Conservation (phyloP, 2,888 invertebrate species). For the Aphodius granarius region DNA sequence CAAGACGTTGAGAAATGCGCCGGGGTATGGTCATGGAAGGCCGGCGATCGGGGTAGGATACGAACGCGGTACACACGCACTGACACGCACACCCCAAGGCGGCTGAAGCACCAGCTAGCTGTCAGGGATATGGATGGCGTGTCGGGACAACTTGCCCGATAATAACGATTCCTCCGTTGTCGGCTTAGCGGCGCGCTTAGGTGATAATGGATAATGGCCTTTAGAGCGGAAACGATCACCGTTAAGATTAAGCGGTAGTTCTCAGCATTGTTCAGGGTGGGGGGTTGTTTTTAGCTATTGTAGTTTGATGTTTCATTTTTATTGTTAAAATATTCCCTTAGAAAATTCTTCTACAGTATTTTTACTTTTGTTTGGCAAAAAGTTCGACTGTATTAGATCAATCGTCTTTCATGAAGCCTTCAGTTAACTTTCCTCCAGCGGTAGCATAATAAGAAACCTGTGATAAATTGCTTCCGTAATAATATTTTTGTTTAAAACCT, state of each 20-base stretch:
- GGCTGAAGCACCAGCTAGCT: background rate
- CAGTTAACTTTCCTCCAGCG: no score
- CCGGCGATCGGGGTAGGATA: background rate
- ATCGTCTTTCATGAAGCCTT: no score
- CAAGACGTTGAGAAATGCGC: background rate
- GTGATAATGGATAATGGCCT: constrained; percentile 11
- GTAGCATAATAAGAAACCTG: no score
- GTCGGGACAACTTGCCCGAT: constrained; percentile 10
- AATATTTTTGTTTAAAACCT: no score
- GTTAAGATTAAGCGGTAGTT: constrained; percentile 2
- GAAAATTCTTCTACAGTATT: no score
- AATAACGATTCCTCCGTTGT: constrained; percentile 10
- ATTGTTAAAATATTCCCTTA: no score
- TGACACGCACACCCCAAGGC: background rate
- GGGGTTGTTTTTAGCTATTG: no score
- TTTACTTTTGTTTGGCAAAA: no score
- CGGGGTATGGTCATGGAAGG: background rate
- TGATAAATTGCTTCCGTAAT: no score
- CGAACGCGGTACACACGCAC: background rate
- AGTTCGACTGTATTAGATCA: no score
- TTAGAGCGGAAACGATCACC: background rate
- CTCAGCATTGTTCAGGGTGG: background rate
- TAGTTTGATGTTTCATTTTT: no score
- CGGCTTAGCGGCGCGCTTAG: background rate
- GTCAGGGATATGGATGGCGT: constrained; percentile 8